Evolutionary conservation across 2,113 vertebrate genomes (phyloP).

Genomic region (Gymnarchus niloticus): DNA sequence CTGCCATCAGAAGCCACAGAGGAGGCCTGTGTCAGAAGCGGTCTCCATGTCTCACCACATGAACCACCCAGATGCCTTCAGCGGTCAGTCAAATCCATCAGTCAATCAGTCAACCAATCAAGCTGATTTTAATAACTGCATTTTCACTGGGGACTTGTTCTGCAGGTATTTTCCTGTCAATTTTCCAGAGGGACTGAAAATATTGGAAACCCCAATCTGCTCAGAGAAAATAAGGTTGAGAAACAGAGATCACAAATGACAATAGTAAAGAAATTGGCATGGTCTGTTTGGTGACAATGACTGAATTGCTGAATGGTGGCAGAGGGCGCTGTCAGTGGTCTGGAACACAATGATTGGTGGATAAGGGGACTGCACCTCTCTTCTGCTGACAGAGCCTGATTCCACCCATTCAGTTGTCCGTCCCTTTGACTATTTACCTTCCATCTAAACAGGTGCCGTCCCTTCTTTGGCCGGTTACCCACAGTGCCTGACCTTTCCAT

Average conservation of each 20-base stretch:
- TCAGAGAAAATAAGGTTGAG: not conserved
- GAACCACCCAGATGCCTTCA: not conserved
- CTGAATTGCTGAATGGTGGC: not conserved
- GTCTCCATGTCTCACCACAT: not conserved
- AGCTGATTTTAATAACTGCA: not conserved
- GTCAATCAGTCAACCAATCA: not conserved
- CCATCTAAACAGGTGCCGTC: not conserved
- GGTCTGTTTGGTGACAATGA: not conserved
- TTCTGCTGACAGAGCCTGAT: not conserved
- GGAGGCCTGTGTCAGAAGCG: too few species aligned
- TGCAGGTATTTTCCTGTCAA: not conserved
- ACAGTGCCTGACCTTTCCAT: not conserved
- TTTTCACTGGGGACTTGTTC: not conserved
- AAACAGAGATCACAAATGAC: not conserved
- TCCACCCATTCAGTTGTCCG: not conserved
- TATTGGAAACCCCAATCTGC: not conserved
- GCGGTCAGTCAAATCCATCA: not conserved
- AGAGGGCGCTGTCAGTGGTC: not conserved
- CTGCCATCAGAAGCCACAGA: too few species aligned
- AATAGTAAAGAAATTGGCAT: not conserved
- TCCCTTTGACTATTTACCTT: not conserved
- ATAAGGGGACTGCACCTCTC: not conserved
- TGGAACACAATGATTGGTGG: not conserved
- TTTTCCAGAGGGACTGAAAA: constrained; percentile 6
- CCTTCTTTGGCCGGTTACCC: not conserved